Evolutionary conservation across 2,888 invertebrate genomes (phyloP).

Genomic region (Halocaridina rubra): DNA sequence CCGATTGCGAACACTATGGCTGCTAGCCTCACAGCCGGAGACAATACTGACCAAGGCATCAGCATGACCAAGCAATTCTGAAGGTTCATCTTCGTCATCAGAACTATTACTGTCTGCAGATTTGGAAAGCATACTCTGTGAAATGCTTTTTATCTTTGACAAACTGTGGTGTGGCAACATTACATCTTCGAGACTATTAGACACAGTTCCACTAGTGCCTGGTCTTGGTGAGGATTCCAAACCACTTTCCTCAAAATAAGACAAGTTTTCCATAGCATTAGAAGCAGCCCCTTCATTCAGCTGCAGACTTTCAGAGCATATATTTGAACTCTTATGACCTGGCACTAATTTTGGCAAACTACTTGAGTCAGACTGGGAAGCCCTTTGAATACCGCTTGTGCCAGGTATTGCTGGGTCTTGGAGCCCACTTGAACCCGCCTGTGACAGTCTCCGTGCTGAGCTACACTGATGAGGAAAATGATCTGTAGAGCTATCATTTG

Average conservation of each 20-base stretch:
- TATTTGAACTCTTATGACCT: not conserved
- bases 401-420: not conserved
- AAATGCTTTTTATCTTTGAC: not conserved
- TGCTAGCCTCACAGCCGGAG: conserved; percentile 20
- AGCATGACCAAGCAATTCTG: conserved; percentile 15
- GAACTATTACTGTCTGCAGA: conserved; percentile 26
- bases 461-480: not conserved
- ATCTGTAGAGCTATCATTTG: conserved; percentile 9
- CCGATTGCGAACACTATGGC: conserved; percentile 19
- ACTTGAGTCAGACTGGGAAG: not conserved
- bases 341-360: not conserved
- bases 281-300: not conserved
- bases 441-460: not conserved
- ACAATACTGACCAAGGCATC: conserved; percentile 19
- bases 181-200: not conserved
- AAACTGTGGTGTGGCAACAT: not conserved
- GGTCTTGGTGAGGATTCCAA: not conserved
- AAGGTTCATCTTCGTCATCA: conserved; percentile 11
- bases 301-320: not conserved
- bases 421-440: conserved; percentile 34
- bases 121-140: not conserved
- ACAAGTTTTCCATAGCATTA: not conserved
- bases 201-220: not conserved
- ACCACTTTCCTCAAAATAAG: not conserved
- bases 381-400: not conserved